phyloP scores from a whole-genome alignment of 2,797 vertebrate species.

The Enteromius anoplus region DNA sequence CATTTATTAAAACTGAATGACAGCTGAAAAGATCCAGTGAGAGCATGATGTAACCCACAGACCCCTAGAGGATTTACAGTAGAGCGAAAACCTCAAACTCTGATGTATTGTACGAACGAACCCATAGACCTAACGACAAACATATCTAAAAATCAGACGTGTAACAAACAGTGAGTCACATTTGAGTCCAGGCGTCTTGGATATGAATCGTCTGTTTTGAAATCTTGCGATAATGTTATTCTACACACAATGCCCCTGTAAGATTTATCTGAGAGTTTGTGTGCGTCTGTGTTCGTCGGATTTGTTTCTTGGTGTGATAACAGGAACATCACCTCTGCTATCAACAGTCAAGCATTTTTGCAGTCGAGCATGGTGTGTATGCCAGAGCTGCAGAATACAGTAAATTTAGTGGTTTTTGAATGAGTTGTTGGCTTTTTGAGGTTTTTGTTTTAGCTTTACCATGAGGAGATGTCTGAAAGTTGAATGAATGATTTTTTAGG shows the following conservation, averaged over 20 bases:
- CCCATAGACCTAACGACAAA: conserved; percentile 30
- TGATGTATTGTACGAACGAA: conserved; percentile 32
- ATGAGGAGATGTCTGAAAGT: neutral
- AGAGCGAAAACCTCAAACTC: conserved; percentile 25
- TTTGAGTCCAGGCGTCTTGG: neutral
- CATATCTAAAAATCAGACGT: conserved; percentile 14
- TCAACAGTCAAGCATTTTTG: conserved; percentile 42
- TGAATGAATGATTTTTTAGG: neutral
- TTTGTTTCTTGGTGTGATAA: conserved; percentile 7
- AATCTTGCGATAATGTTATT: conserved; percentile 20
- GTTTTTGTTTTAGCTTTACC: conserved; percentile 40
- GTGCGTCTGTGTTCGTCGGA: conserved; percentile 3
- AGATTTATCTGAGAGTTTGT: conserved; percentile 24
- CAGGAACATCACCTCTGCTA: conserved; percentile 23
- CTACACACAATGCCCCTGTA: conserved; percentile 4
- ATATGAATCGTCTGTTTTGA: conserved; percentile 1
- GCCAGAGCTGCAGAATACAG: conserved; percentile 39
- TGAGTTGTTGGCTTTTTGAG: conserved; percentile 56
- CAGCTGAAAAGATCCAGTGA: conserved; percentile 19
- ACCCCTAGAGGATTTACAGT: conserved; percentile 16
- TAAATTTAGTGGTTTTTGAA: conserved; percentile 37
- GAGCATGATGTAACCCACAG: conserved; percentile 29
- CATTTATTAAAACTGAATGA: conserved; percentile 31
- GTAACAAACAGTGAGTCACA: conserved; percentile 9
- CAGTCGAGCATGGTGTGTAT: conserved; percentile 1